Percentiles rank a stretch among this genome's conserved stretches.
These are phyloP conservation scores for Pelosia muscerda DNA, from an alignment of 2,888 invertebrate species.

Conservation along the genomic window DNA sequence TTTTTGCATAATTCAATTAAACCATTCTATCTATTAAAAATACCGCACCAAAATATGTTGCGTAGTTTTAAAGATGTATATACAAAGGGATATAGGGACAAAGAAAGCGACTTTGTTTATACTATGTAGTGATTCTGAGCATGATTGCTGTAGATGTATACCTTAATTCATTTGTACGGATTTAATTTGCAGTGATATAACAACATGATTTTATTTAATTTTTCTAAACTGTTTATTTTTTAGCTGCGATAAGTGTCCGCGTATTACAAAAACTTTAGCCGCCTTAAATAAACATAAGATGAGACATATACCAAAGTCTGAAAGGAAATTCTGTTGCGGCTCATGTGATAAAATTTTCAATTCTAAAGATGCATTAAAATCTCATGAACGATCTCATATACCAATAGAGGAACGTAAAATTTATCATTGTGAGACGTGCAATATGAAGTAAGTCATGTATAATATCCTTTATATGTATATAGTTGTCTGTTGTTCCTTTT, in stretches of 20 bases:
- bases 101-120: no score
- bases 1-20: no score
- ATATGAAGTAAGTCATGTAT: constrained; percentile 77
- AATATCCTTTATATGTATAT: constrained; percentile 3
- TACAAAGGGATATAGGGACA: no score
- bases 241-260: constrained; percentile 86
- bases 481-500: no score
- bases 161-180: no score
- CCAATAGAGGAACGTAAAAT: constrained; percentile 84
- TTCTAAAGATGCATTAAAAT: constrained; percentile 81
- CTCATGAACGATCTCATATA: constrained; percentile 84
- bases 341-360: constrained; percentile 82
- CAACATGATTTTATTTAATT: background rate
- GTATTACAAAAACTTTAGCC: constrained; percentile 78
- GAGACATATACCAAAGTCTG: constrained; percentile 84
- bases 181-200: no score
- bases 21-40: no score
- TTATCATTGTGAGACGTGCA: constrained; percentile 82
- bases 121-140: no score
- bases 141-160: no score
- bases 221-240: constrained; percentile 8
- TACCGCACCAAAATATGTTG: no score
- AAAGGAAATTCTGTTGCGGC: constrained; percentile 78
- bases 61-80: no score
- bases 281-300: constrained; percentile 83